Evolutionary conservation across 2,888 invertebrate species (phyloP).

Genomic region (Drosophila mercatorum): DNA sequence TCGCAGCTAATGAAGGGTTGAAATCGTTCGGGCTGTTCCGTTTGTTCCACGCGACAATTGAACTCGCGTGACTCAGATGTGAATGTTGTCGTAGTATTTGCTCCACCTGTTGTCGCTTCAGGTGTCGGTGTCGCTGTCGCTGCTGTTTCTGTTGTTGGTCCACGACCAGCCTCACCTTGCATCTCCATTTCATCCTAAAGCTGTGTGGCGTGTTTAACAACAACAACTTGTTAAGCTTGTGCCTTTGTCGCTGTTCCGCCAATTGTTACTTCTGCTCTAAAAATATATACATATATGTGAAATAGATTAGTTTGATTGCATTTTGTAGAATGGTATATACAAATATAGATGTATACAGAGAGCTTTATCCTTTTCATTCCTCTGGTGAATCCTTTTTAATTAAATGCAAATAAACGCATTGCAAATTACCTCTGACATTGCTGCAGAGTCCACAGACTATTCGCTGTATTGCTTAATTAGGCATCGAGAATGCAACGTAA

Average conservation of each 20-base stretch:
- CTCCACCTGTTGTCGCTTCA: slow-evolving; percentile 34
- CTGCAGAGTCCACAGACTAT: slow-evolving; percentile 26
- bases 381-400: slow-evolving; percentile 21
- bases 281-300: too few relatives aligned
- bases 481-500: slow-evolving; percentile 14
- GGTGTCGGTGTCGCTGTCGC: slow-evolving; percentile 25
- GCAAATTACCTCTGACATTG: slow-evolving; percentile 26
- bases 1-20: slow-evolving; percentile 77
- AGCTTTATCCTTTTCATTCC: not conserved
- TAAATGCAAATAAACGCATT: slow-evolving; percentile 27
- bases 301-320: not conserved
- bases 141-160: slow-evolving; percentile 74
- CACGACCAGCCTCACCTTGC: slow-evolving; percentile 82
- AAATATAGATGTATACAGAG: too few relatives aligned
- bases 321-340: not conserved
- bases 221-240: slow-evolving; percentile 39
- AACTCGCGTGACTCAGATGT: slow-evolving; percentile 54
- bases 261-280: not conserved
- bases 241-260: slow-evolving; percentile 29
- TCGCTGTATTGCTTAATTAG: slow-evolving; percentile 38
- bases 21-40: slow-evolving; percentile 66
- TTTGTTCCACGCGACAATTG: slow-evolving; percentile 71
- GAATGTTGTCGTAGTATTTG: slow-evolving; percentile 39
- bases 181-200: slow-evolving; percentile 85
- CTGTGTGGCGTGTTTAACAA: slow-evolving; percentile 68